A percentile compares a stretch with the other conserved stretches of the same genome.
Evolutionary conservation across 2,113 vertebrate genomes (phyloP).

Genomic region (Lophius piscatorius): DNA sequence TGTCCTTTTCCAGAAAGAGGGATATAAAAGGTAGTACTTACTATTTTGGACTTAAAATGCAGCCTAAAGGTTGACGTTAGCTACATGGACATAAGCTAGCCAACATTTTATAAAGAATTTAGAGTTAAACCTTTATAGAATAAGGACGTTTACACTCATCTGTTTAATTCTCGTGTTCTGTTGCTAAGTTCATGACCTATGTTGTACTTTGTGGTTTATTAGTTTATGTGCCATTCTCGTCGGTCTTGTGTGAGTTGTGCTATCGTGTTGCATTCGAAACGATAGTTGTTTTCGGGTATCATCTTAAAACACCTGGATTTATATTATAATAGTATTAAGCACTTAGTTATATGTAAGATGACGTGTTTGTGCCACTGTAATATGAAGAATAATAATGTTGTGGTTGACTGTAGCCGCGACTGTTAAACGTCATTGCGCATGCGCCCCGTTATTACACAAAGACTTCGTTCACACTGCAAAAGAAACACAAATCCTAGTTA

Average conservation of each 20-base stretch:
- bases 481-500: too few species aligned
- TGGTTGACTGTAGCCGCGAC: not conserved
- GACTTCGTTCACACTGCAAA: too few species aligned
- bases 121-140: too few species aligned
- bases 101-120: not conserved
- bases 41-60: not conserved
- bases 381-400: not conserved
- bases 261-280: too few species aligned
- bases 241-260: too few species aligned
- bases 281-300: too few species aligned
- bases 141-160: not conserved
- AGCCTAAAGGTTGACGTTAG: slow-evolving; percentile 9
- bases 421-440: not conserved
- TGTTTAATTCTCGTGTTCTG: not conserved
- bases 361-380: not conserved
- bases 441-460: not conserved
- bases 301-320: too few species aligned
- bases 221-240: too few species aligned
- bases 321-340: too few species aligned
- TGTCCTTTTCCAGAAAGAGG: not conserved
- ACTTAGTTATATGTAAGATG: too few species aligned
- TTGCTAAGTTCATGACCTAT: too few species aligned
- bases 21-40: slow-evolving; percentile 36
- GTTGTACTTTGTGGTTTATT: too few species aligned
- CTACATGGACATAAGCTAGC: not conserved